Conservation (phyloP, 2,888 invertebrate species). For the Sinhomidia bicolor region DNA sequence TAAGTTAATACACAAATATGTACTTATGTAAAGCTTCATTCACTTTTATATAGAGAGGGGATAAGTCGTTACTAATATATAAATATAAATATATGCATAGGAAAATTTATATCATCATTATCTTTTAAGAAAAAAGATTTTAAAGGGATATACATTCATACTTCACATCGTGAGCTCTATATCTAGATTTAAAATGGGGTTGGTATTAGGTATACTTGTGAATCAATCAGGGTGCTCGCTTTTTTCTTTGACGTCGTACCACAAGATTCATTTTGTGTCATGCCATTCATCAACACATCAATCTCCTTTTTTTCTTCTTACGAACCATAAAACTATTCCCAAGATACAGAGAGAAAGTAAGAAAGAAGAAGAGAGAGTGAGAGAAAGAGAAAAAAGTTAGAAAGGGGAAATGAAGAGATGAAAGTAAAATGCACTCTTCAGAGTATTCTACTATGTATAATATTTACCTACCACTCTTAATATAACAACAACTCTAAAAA, state of each 20-base stretch:
- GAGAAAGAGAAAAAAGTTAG: not conserved
- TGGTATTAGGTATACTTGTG: not conserved
- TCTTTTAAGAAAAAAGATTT: not conserved
- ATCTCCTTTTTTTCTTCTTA: constrained; percentile 9
- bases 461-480: constrained; percentile 18
- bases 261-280: constrained; percentile 49
- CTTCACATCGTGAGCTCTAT: not conserved
- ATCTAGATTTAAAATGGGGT: not conserved
- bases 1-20: too few species aligned
- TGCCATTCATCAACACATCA: constrained; percentile 63
- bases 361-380: not conserved
- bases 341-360: constrained; percentile 14
- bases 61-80: too few species aligned
- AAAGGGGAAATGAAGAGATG: constrained; percentile 4
- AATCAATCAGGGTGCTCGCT: constrained; percentile 12
- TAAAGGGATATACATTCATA: not conserved
- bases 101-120: constrained; percentile 10
- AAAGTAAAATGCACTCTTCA: constrained; percentile 32
- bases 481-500: constrained; percentile 24
- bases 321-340: constrained; percentile 8
- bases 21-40: too few species aligned
- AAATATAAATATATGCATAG: not conserved
- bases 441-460: constrained; percentile 12
- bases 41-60: not conserved
- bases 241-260: constrained; percentile 14